Evolutionary conservation across 2,113 vertebrate species (phyloP).

Genomic region (Chaetura pelagica): DNA sequence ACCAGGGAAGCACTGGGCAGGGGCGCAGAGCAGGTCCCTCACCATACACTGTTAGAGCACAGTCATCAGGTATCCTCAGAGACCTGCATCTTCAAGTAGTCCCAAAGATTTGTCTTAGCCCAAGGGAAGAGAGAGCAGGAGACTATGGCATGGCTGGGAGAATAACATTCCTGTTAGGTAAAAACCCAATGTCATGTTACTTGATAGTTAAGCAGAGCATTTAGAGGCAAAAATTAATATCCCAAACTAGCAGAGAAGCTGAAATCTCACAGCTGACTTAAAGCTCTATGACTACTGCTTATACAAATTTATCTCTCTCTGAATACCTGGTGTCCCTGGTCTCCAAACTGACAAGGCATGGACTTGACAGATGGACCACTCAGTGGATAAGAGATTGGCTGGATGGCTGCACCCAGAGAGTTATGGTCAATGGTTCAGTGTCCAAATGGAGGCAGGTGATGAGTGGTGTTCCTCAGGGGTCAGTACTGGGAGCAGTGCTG

Average conservation of each 20-base stretch:
- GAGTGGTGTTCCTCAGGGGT: too few species aligned
- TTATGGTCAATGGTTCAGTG: too few species aligned
- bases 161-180: not conserved
- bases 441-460: too few species aligned
- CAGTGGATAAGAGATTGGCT: too few species aligned
- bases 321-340: not conserved
- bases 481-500: too few species aligned
- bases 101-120: not conserved
- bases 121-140: not conserved
- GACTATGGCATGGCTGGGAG: not conserved
- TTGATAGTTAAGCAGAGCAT: not conserved
- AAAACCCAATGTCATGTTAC: not conserved
- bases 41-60: not conserved
- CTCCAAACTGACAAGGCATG: too few species aligned
- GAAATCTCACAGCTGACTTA: constrained; percentile 13
- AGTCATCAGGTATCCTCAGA: not conserved
- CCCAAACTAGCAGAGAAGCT: not conserved
- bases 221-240: not conserved
- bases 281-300: not conserved
- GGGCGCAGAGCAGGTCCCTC: too few species aligned
- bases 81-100: not conserved
- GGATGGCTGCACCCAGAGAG: too few species aligned
- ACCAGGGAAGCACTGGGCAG: not conserved
- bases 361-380: too few species aligned
- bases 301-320: constrained; percentile 16